phyloP scores from a whole-genome alignment of 2,888 invertebrate species.

The Lasioglossum zephyrum region DNA sequence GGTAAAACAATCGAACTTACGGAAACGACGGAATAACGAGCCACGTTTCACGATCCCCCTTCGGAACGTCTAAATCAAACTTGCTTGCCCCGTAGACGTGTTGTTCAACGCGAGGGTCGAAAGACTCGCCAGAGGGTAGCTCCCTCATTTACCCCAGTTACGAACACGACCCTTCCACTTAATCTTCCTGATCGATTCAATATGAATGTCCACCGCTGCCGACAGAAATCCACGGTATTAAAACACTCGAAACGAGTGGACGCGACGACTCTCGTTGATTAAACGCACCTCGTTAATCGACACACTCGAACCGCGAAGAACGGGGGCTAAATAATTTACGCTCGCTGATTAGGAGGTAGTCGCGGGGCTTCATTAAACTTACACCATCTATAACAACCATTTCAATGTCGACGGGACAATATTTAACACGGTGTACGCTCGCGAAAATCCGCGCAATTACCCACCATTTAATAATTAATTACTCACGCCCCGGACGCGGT shows the following conservation, averaged over 20 bases:
- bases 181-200: conserved; percentile 56
- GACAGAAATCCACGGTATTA: conserved; percentile 8
- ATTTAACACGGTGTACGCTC: conserved; percentile 23
- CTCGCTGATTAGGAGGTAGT: conserved; percentile 27
- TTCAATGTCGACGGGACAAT: conserved; percentile 42
- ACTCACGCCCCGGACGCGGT: conserved; percentile 14
- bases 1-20: neutral
- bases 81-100: conserved; percentile 15
- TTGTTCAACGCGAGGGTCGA: conserved; percentile 15
- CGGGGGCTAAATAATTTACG: conserved; percentile 31
- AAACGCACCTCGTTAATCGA: conserved; percentile 34
- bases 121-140: conserved; percentile 34
- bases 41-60: conserved; percentile 16
- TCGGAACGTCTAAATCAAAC: conserved; percentile 60
- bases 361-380: conserved; percentile 27
- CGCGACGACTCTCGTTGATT: conserved; percentile 23
- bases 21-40: conserved; percentile 33
- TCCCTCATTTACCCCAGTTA: conserved; percentile 25
- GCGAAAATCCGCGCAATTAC: conserved; percentile 26
- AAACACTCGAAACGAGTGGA: conserved; percentile 9
- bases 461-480: conserved; percentile 50
- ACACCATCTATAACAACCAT: conserved; percentile 29
- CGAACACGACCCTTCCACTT: conserved; percentile 17
- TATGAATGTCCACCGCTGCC: conserved; percentile 39
- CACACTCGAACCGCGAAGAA: conserved; percentile 16